Base-by-base conservation (phyloP, 1,140 invertebrate species). In the Antheraea mylitta region DNA sequence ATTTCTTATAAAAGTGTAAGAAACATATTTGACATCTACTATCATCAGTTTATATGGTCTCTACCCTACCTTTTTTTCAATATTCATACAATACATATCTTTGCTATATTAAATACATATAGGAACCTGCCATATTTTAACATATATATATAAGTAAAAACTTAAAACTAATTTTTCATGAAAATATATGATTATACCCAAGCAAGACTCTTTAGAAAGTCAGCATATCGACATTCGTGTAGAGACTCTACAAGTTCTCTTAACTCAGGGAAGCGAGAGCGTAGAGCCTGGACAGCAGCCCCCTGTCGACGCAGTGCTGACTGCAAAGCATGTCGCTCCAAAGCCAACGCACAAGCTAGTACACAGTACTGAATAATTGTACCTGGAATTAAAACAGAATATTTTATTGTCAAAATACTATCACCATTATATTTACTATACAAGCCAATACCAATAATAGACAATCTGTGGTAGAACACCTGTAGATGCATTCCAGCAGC, bases 201-300 rank as follows among this genome's bases (percentile, higher is more conserved):
- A 53, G 93, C 92, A 67, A 99, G 93, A 84, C 96, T 96, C 69
- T 96, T 95, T 92, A 99, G 99, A 91, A 99, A 99, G 72, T 99
- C 96, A 45, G 96, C 96, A 93, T 99, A 99, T 71, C 99, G 96
- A 81, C 99, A 99, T 81, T 99, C 97, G 91, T 99, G 99, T 5
- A 99, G 92, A 0, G 99, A 98, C 79, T 99, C 98, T 0, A 99
- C 94, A 84, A 98, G 99, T 74, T 97, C 95, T 78, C 98, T 96
- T 0, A 99, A 95, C 79, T 98, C 96, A 4, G 95, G 95, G 91
- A 97, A 95, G 74, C 95, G 96, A 79, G 98, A 98, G 16, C 99
- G 93, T 13, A 99, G 96, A 83, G 99, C 98, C 75, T 99, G 94
- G 73, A 99, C 99, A 86, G 99, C 99, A 0, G 98, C 98, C 16